Evolutionary conservation across 2,797 vertebrate genomes (phyloP), one percentile per base, ranked within the genome.

Genomic region (Prunella strophiata): DNA sequence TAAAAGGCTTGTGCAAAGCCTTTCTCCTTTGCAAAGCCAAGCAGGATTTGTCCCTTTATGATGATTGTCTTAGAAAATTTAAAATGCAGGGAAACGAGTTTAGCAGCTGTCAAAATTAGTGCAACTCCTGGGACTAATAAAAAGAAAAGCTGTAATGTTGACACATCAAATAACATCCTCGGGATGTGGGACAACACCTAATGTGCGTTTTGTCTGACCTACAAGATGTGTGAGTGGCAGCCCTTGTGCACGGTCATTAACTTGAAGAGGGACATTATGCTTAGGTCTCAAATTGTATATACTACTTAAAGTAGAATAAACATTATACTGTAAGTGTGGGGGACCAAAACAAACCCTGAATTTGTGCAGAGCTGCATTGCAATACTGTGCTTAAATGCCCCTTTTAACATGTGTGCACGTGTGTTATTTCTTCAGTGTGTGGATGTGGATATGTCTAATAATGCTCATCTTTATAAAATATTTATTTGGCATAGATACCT

Each of bases 101-200:
- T 89, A 88, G 82, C 95, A 96, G 93, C 95, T 97, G 96, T 96
- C 72, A 91, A 92, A 96, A 97, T 96, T 76, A 93, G 89, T 52
- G 47, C 66, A 94, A 42, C 96, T 94, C 94, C 42, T 58, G 96
- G 89, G 94, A 97, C 36, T 92, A 93, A 96, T 97, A 96, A 96
- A 91, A 67, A 86, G 52, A 88, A 87, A 93, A 94, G 52, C 78
- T 66, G 66, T 68, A 66, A 89, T 58, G 75, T 92, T 89, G 93
- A 88, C 85, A 85, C 85, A 85, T 91, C 54, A 85, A 71, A 96
- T 93, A 89, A 97, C 82, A 96, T 96, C 95, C 95, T 85, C 66
- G 92, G 91, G 95, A 95, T 95, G 84, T 93, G 93, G 80, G 91
- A 73, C 93, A 95, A 78, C 96, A 96, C 91, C 95, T 94, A 85